phyloP scores from a whole-genome alignment of 2,888 invertebrate species.

The Cantharis flavilabris region DNA sequence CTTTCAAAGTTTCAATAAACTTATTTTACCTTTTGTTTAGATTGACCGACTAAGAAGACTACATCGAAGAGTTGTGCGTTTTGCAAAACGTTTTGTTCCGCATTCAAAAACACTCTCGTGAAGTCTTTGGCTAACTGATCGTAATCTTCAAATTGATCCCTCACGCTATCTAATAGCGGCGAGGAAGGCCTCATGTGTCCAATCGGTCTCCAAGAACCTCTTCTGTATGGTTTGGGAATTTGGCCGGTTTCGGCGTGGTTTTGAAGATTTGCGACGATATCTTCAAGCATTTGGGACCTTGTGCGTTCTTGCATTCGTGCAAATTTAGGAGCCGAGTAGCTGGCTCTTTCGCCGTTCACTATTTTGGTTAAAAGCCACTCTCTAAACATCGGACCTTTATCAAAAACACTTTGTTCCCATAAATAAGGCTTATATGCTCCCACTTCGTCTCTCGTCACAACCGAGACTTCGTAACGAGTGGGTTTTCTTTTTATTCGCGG shows the following conservation, averaged over 20 bases:
- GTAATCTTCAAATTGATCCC: conserved; percentile 93
- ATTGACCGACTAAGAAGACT: conserved; percentile 87
- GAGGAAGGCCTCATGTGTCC: conserved; percentile 94
- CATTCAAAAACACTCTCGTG: conserved; percentile 85
- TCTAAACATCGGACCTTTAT: conserved; percentile 92
- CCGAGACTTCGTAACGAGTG: conserved; percentile 88
- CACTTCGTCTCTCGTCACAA: conserved; percentile 92
- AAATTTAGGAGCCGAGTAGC: conserved; percentile 93
- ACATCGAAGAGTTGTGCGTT: conserved; percentile 89
- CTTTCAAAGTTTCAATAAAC: neutral
- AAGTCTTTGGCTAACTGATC: conserved; percentile 93
- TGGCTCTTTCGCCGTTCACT: conserved; percentile 91
- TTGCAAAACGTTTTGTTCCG: conserved; percentile 74
- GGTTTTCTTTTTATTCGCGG: conserved; percentile 85
- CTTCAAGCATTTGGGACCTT: conserved; percentile 91
- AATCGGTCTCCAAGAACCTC: conserved; percentile 92
- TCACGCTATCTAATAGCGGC: conserved; percentile 87
- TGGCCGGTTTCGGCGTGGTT: conserved; percentile 95
- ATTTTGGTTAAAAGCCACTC: conserved; percentile 94
- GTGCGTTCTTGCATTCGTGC: conserved; percentile 94
- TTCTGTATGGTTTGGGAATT: conserved; percentile 91
- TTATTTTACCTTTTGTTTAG: conserved; percentile 77
- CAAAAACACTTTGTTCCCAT: conserved; percentile 93
- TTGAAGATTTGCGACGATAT: conserved; percentile 89
- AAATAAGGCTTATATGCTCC: conserved; percentile 95